Percentiles rank a stretch among this genome's conserved stretches.
These are phyloP conservation scores for Andrena hattorfiana DNA, from an alignment of 2,888 invertebrate genomes.

Conservation along the genomic window DNA sequence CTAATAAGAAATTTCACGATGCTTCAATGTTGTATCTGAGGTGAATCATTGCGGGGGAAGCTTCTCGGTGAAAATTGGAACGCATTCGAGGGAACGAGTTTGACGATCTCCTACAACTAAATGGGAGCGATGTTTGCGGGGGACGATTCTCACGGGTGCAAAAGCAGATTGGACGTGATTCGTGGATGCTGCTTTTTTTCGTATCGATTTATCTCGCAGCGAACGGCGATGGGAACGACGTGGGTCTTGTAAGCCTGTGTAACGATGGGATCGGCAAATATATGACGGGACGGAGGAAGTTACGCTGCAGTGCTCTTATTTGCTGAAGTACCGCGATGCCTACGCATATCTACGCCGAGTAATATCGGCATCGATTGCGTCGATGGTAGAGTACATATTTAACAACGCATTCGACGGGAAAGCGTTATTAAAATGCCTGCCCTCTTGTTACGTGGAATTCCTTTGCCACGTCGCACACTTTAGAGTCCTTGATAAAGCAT, in stretches of 20 bases:
- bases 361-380: not conserved
- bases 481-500: not conserved
- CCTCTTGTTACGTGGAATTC: not conserved
- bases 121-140: no score
- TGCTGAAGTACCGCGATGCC: not conserved
- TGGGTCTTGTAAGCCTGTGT: not conserved
- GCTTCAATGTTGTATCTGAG: not conserved
- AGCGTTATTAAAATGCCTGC: slow-evolving; percentile 20
- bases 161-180: not conserved
- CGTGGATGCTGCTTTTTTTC: not conserved
- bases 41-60: not conserved
- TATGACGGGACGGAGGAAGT: not conserved
- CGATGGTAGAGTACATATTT: not conserved
- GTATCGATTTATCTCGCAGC: not conserved
- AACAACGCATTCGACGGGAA: not conserved
- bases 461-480: not conserved
- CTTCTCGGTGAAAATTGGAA: not conserved
- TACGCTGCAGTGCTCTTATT: not conserved
- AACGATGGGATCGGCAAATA: not conserved
- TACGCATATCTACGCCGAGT: not conserved
- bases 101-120: no score
- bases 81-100: no score
- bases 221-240: not conserved
- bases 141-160: not conserved
- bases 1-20: not conserved